phyloP scores from a whole-genome alignment of 1,140 invertebrate genomes.

The Parasteatoda tepidariorum region DNA sequence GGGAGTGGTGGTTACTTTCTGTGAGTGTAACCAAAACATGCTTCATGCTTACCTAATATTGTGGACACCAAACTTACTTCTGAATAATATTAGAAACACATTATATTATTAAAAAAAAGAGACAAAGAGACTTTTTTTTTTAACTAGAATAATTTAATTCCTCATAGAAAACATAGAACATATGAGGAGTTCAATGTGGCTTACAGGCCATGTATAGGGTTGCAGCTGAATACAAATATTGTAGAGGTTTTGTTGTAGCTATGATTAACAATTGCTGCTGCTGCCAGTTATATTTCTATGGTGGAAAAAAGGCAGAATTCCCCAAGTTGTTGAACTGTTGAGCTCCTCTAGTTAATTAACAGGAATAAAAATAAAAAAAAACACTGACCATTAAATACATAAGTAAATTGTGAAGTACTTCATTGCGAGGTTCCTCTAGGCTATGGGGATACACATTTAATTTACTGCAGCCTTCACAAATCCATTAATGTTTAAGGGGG shows the following conservation, averaged over 20 bases:
- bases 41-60: too few relatives aligned
- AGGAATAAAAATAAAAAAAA: conserved; percentile 22
- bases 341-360: conserved; percentile 54
- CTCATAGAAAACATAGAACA: conserved; percentile 62
- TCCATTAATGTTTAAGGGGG: neutral
- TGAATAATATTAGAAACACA: too few relatives aligned
- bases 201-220: conserved; percentile 56
- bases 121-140: neutral
- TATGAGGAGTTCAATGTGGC: conserved; percentile 62
- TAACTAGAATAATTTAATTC: conserved; percentile 62
- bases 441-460: conserved; percentile 20
- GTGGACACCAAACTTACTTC: too few relatives aligned
- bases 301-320: conserved; percentile 55
- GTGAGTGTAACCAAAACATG: too few relatives aligned
- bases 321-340: conserved; percentile 54
- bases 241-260: conserved; percentile 16
- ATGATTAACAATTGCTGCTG: conserved; percentile 39
- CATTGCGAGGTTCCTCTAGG: conserved; percentile 60
- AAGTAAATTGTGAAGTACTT: conserved; percentile 53
- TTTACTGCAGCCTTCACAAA: neutral
- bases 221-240: conserved; percentile 47
- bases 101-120: too few relatives aligned
- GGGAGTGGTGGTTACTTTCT: too few relatives aligned
- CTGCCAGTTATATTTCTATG: conserved; percentile 50
- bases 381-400: conserved; percentile 59